Evolutionary conservation across 2,113 vertebrate species (phyloP), one percentile per base, ranked within the genome.

Genomic region (Neoarius graeffei): DNA sequence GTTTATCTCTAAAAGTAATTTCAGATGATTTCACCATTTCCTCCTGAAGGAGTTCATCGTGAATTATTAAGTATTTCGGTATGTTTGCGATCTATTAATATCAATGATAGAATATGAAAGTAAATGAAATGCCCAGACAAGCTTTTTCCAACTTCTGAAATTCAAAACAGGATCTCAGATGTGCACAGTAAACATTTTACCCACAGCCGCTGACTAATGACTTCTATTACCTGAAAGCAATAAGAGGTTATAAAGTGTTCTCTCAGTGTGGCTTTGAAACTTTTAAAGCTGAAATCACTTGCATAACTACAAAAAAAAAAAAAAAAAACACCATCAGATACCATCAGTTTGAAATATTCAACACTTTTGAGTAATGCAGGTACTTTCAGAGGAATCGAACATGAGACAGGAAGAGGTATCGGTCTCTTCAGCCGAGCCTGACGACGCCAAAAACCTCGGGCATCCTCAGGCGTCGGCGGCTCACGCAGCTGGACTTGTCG

Each of bases 61-160:
- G 87, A 91, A 92, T 93, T 91, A 92, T 94, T 93, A 73, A 93
- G 71, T 74, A 90, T 90, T 93, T 93, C 73, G 92, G 74, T 74
- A 89, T 90, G 90, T 92, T 93, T 87, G 59, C 66, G 27, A 85
- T 87, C 90, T 90, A 85, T 91, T 87, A 80, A 91, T 84, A 88
- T 85, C 90, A 92, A 91, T 90, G 85, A 93, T 90, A 88, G 89
- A 90, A 93, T 89, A 85, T 91, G 86, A 84, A 88, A 27, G 86
- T 15, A 60, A 50, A 87, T 62, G 11, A 87, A 60, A 30, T 87
- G 54, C 35, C 35, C 56, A 73, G 25, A 27, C 54, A 20, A 57
- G 54, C 79, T 19, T 27, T 27, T 35, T 5, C 56, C 42, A 52
- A 79, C 73, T 67, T n/a, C 64, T 17, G 23, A 60, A 20, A 73